Base-by-base conservation (phyloP, 1,140 invertebrate genomes). In the Helicoverpa armigera region DNA sequence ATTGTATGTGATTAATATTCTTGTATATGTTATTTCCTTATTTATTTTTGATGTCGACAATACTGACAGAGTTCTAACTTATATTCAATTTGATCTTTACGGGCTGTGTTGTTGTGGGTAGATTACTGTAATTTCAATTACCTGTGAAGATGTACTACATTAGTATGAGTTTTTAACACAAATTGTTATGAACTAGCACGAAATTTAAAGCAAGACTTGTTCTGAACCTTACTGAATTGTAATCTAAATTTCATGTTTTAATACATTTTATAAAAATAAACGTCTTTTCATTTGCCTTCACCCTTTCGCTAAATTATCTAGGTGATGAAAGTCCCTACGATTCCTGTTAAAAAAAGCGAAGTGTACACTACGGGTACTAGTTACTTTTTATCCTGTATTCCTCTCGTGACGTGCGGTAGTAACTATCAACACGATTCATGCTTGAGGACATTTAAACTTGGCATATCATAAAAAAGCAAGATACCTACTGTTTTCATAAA, bases 181-280 rank as follows among this genome's bases (percentile, higher is more conserved):
- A 16, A 29, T 67, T 67, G 50, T 77, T 76, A 75, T 58, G 23
- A 65, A 63, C 61, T 67, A 29, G 18, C 60, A 65, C 35, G 35
- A 63, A 77, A 67, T 58, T 56, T 56, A 61, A 50, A 79, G 35
- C 78, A 61, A 73, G 67, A 80, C 67, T 80, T 65, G 58, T 50
- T 60, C 76, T 74, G 69, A 73, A 73, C 65, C 70, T 74, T 77
- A 87, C 83, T 88, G 76, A 82, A 87, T 79, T 92, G 86, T 91
- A 93, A 90, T 92, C 89, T 89, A 84, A 87, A 89, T 85, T 91
- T 92, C 88, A 90, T 92, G 91, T 91, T 94, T 94, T 94, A 94
- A 89, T 94, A 93, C 91, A 93, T 93, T 94, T 88, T 92, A 88
- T 92, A 93, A 91, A 90, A 89, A 89, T 84, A 84, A 53, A 50